phyloP scores from a whole-genome alignment of 1,140 invertebrate species.

The Drosophila leontia region DNA sequence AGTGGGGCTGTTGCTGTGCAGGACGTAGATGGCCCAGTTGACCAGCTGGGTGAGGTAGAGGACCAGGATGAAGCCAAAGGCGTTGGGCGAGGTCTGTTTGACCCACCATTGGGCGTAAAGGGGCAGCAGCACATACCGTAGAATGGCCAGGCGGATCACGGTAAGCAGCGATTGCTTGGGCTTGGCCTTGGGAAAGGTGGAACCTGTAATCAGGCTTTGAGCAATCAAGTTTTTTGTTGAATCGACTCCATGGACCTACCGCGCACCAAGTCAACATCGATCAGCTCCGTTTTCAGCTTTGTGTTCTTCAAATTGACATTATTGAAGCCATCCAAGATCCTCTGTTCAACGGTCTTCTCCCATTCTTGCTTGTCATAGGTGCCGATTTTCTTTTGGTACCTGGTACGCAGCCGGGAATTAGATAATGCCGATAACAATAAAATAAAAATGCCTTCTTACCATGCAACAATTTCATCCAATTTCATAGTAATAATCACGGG shows the following conservation, averaged over 20 bases:
- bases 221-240: background rate
- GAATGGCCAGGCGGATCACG: slow-evolving; percentile 91
- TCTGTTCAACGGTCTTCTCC: slow-evolving; percentile 96
- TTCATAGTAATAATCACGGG: slow-evolving; percentile 83
- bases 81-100: slow-evolving; percentile 91
- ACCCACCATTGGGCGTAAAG: slow-evolving; percentile 95
- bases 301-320: slow-evolving; percentile 94
- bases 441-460: slow-evolving; percentile 53
- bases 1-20: slow-evolving; percentile 85
- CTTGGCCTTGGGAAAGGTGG: slow-evolving; percentile 97
- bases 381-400: slow-evolving; percentile 97
- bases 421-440: background rate
- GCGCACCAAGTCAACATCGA: slow-evolving; percentile 97
- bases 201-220: slow-evolving; percentile 87
- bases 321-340: slow-evolving; percentile 93
- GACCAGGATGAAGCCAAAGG: slow-evolving; percentile 90
- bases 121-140: slow-evolving; percentile 93
- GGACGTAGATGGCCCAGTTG: slow-evolving; percentile 88
- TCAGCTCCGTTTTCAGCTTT: slow-evolving; percentile 95
- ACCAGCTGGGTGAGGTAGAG: slow-evolving; percentile 91
- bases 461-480: slow-evolving; percentile 85
- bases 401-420: slow-evolving; percentile 66
- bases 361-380: slow-evolving; percentile 98
- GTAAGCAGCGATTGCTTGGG: slow-evolving; percentile 94
- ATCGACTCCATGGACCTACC: slow-evolving; percentile 84